phyloP scores from a whole-genome alignment of 2,113 vertebrate species.

The Phaethon lepturus region DNA sequence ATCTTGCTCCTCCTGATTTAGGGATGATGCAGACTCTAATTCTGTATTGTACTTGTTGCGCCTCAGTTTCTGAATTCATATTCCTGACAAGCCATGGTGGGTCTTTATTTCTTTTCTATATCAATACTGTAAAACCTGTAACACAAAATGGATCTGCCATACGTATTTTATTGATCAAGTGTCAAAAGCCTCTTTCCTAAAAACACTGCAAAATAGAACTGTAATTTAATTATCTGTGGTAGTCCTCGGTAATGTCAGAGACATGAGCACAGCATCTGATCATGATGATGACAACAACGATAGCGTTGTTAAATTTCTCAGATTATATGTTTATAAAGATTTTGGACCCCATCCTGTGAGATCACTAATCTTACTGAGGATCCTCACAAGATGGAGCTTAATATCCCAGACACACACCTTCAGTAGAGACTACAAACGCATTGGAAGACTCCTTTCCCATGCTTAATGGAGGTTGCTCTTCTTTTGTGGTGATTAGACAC shows the following conservation, averaged over 20 bases:
- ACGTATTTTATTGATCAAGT: neutral
- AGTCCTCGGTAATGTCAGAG: neutral
- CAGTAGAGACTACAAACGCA: neutral
- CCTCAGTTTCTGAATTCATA: neutral
- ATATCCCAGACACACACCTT: neutral
- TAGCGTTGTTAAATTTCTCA: neutral
- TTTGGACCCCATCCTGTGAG: neutral
- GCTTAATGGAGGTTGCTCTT: neutral
- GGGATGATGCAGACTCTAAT: neutral
- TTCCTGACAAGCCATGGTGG: neutral
- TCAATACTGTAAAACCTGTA: neutral
- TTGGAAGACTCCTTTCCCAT: neutral
- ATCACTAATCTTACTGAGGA: neutral
- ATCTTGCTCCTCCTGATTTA: neutral
- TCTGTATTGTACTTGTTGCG: neutral
- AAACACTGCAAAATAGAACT: neutral
- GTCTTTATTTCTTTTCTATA: neutral
- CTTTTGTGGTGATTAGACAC: neutral
- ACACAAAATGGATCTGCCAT: neutral
- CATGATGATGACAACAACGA: neutral
- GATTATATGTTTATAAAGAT: neutral
- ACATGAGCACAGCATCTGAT: neutral
- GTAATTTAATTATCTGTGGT: neutral
- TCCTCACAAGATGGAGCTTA: neutral
- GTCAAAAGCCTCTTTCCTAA: neutral